These are phyloP conservation scores for Callipepla californica DNA, from an alignment of 2,113 vertebrate species.

Conservation along the genomic window DNA sequence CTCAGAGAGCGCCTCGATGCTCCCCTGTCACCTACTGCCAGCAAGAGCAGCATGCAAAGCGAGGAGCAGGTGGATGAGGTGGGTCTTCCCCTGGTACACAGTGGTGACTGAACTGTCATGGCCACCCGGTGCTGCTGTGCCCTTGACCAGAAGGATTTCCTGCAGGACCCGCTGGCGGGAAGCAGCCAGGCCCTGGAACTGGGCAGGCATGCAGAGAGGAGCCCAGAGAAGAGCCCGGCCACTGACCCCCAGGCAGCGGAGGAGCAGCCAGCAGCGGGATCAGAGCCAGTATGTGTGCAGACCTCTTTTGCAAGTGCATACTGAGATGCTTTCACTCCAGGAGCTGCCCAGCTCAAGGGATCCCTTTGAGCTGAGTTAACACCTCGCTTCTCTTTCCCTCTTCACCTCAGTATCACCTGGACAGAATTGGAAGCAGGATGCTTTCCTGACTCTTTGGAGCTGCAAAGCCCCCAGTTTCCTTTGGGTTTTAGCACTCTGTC, in stretches of 20 bases:
- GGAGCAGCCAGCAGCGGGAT: background rate
- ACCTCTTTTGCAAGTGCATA: background rate
- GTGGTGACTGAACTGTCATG: rapidly evolving
- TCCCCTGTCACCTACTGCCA: rapidly evolving
- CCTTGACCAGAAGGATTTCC: rapidly evolving
- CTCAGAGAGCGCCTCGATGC: background rate
- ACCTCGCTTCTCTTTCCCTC: background rate
- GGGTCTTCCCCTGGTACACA: background rate
- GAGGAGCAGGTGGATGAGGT: rapidly evolving
- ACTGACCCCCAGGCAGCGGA: rapidly evolving
- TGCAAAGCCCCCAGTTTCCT: background rate
- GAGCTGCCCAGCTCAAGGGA: background rate
- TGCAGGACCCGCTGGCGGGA: rapidly evolving
- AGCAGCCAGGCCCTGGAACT: rapidly evolving
- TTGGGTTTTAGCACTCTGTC: background rate
- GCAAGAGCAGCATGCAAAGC: rapidly evolving
- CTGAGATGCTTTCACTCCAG: background rate
- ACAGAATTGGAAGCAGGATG: background rate
- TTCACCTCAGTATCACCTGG: background rate
- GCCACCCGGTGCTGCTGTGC: rapidly evolving
- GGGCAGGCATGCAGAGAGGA: rapidly evolving
- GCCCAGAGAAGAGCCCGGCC: rapidly evolving
- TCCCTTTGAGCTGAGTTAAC: background rate
- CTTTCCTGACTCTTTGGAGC: background rate
- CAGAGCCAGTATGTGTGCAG: background rate